Evolutionary conservation across 1,140 invertebrate genomes (phyloP), one percentile per base, ranked within the genome.

Genomic region (Drosophila pectinifera): DNA sequence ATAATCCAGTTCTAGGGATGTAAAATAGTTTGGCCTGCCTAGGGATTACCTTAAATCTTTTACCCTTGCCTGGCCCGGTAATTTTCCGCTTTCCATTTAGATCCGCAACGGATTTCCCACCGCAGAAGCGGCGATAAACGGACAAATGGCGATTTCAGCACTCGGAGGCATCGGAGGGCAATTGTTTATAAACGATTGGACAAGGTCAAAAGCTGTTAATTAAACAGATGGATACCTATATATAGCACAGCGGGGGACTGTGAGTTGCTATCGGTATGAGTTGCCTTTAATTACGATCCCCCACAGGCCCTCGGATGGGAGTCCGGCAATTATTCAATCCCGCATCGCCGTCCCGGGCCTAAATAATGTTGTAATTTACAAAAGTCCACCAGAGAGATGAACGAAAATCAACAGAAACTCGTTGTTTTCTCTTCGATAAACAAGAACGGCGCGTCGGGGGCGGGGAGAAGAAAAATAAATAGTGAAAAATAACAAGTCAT

Each of bases 401-500:
- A 64, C 28, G 45, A 48, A 82, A 78, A 46, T 48, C 51, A 55
- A 57, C 42, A 62, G 57, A 78, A 63, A 72, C 57, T 63, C 63
- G 56, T 64, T 85, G 81, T 72, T 73, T 69, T 82, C 65, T 73
- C 28, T 57, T 46, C 81, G 59, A 80, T 85, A 88, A 86, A 79
- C 79, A 88, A 61, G 43, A 57, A 54, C 38, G 24, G 18, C 61
- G n/a, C 14, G 5, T 14, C n/a, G 5, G 73, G 70, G 57, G 48
- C 48, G 41, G 73, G 78, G 31, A 79, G 78, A 62, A 79, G 65
- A 20, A 75, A 86, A 86, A 83, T 82, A 86, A 86, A 86, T 88
- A 88, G 83, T 86, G 84, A 88, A 83, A 86, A 86, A 86, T 86
- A 88, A 86, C 83, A 80, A 86, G 83, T 86, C 83, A 86, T 88